Base-by-base conservation (phyloP, 2,888 invertebrate genomes). In the Dexiosoma caninum region DNA sequence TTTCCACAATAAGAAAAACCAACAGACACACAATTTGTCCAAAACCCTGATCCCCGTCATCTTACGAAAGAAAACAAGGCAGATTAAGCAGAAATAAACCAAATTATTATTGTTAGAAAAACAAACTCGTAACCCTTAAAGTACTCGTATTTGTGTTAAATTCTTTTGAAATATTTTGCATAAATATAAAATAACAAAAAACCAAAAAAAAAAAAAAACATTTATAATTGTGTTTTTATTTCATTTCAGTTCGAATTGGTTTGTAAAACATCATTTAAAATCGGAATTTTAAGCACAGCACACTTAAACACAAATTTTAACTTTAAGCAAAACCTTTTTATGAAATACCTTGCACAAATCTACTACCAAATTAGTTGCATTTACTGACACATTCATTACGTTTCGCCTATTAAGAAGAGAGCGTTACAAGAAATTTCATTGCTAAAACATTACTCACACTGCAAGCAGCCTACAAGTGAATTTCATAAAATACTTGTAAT, bases 121-220 rank as follows among this genome's bases (percentile, higher is more conserved):
- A 76, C 71, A 62, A 69, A 82, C 75, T 14, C 67, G 14, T 62
- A 62, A 23, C 9, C 44, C 75, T 80, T 80, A 84, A 85, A 86
- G 70, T 84, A 85, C 85, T 87, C 85, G 78, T 83, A 85, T 85
- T 87, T 85, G 78, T 83, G 83, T 88, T 88, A 87, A 85, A 87
- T 87, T 84, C 85, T 88, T 88, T 87, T 87, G 87, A 87, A 88
- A 87, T 87, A 88, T 87, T 87, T 87, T 88, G 87, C 87, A 88
- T 88, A 88, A 88, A 88, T 87, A 88, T 88, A 87, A 86, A 86
- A 87, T 83, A 74, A 86, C 86, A 86, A 85, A 85, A 84, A 86
- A 87, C 84, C 85, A 78, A 81, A 55, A 6, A 69, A 77, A 46
- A 80, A 16, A 77, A 81, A 82, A 78, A 71, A 71, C 59, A 69